These are phyloP conservation scores for Phaenicophaeus curvirostris DNA, from an alignment of 2,797 vertebrate species.

Conservation along the genomic window DNA sequence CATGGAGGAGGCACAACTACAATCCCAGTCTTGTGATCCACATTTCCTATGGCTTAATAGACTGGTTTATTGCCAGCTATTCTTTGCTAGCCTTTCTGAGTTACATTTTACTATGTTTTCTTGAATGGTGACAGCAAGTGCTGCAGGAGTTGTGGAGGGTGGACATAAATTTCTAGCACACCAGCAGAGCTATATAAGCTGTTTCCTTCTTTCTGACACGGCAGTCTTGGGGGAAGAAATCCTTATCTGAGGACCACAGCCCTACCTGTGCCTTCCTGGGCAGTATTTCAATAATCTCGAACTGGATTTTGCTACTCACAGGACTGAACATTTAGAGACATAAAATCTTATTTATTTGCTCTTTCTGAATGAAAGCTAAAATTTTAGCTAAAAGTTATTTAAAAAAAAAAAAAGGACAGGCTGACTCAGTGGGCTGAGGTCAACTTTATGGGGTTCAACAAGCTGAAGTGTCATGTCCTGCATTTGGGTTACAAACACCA, in stretches of 20 bases:
- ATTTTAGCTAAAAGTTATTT: fast-evolving
- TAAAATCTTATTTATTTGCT: neutral
- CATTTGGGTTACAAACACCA: no score
- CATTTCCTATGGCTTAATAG: neutral
- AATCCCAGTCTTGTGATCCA: neutral
- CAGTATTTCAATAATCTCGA: neutral
- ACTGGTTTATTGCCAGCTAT: neutral
- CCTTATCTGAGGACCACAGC: neutral
- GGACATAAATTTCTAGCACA: neutral
- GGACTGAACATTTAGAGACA: neutral
- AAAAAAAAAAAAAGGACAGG: neutral
- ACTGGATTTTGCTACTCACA: neutral
- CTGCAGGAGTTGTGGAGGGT: neutral
- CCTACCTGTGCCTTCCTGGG: neutral
- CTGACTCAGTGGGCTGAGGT: no score
- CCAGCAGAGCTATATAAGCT: neutral
- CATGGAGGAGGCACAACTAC: neutral
- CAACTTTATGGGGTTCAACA: no score
- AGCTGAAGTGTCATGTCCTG: no score
- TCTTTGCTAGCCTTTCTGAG: neutral
- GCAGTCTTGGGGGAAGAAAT: neutral
- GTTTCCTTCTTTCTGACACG: neutral
- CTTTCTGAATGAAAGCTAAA: neutral
- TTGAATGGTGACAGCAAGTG: neutral
- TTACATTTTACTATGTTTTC: neutral